Evolutionary conservation across 2,888 invertebrate species (phyloP).

Genomic region (Phaedon cochleariae): DNA sequence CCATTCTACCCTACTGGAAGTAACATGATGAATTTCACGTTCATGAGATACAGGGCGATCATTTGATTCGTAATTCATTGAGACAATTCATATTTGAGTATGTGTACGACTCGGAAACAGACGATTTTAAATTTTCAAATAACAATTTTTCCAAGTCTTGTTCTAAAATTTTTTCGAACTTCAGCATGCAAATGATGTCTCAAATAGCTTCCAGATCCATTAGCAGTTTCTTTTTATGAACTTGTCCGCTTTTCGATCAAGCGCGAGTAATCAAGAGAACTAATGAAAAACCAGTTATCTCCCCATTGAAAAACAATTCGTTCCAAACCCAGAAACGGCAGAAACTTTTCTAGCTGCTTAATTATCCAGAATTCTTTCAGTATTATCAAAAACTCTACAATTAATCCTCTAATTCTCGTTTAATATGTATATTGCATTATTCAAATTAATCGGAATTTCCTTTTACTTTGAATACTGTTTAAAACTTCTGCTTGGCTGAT

Average conservation of each 20-base stretch:
- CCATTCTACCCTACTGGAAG: no score
- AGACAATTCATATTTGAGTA: not conserved
- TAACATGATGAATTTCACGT: no score
- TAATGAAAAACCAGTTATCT: slow-evolving; percentile 3
- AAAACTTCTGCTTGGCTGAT: slow-evolving; percentile 39
- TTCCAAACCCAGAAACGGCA: not conserved
- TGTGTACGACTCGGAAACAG: no score
- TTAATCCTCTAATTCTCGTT: slow-evolving; percentile 18
- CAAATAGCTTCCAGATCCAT: not conserved
- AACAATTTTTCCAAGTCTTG: not conserved
- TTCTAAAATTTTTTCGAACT: not conserved
- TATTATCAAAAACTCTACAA: not conserved
- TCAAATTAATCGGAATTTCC: slow-evolving; percentile 34
- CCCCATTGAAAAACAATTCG: not conserved
- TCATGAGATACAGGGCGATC: no score
- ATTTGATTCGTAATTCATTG: no score
- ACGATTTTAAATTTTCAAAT: no score
- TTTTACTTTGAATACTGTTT: slow-evolving; percentile 37
- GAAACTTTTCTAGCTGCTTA: not conserved
- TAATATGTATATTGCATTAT: slow-evolving; percentile 39
- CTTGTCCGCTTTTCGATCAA: slow-evolving; percentile 3
- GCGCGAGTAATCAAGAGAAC: slow-evolving; percentile 9
- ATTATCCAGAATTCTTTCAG: not conserved
- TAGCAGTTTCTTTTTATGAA: not conserved
- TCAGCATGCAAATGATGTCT: not conserved